Evolutionary conservation across 2,888 invertebrate species (phyloP).

Genomic region (Thereva unica): DNA sequence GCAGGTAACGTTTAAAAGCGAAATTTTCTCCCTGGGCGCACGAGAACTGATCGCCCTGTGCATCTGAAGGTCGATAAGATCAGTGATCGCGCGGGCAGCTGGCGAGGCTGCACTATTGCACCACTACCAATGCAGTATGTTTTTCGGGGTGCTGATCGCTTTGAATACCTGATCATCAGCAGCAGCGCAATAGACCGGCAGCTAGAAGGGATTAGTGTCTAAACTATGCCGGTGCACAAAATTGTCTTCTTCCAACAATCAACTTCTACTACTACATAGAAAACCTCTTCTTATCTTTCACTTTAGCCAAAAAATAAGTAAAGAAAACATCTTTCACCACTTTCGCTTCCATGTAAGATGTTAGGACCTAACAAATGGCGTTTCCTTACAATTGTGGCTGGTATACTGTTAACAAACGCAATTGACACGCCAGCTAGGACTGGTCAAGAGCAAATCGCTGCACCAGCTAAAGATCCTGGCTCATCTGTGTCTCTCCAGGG

Average conservation of each 20-base stretch:
- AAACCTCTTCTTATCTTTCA: not conserved
- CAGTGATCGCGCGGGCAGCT: conserved; percentile 24
- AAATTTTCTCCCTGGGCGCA: conserved; percentile 35
- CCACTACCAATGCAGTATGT: not conserved
- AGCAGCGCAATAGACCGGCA: too few relatives aligned
- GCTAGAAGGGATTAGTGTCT: too few relatives aligned
- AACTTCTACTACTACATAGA: not conserved
- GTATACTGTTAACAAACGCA: conserved; percentile 49
- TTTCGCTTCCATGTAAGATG: conserved; percentile 54
- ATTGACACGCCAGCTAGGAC: conserved; percentile 47
- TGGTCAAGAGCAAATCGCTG: conserved; percentile 17
- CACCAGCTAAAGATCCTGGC: not conserved
- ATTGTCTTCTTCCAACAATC: too few relatives aligned
- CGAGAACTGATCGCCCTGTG: conserved; percentile 6
- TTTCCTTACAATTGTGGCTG: conserved; percentile 51
- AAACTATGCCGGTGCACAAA: too few relatives aligned
- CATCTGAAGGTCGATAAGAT: conserved; percentile 39
- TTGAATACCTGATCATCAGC: too few relatives aligned
- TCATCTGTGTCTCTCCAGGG: conserved; percentile 7
- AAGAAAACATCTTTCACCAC: conserved; percentile 1
- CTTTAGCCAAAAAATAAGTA: not conserved
- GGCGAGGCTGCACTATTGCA: conserved; percentile 2
- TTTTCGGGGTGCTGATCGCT: not conserved
- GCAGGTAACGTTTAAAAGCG: conserved; percentile 33
- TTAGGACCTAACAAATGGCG: conserved; percentile 56